Base-by-base conservation (phyloP, 1,140 invertebrate species). In the Pseudomyrmex pallidus region DNA sequence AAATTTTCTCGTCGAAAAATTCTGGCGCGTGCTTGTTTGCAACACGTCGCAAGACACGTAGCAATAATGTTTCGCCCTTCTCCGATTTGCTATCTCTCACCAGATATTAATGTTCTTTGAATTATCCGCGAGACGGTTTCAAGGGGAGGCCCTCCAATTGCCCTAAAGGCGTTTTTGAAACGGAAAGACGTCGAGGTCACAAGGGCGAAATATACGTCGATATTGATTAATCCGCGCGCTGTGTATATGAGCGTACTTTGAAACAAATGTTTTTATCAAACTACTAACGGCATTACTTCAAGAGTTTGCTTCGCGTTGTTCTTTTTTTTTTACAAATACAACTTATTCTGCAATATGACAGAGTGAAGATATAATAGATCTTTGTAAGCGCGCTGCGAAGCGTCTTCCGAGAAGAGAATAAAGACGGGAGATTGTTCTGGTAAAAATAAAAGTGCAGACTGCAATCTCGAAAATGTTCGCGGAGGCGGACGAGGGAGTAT, bases 401-500 rank as follows among this genome's bases (percentile, higher is more conserved):
- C 22, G 12, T n/a, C 8, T 67, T 25, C 48, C 20, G 13, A 4
- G 9, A 64, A 20, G 13, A 35, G n/a, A 48, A 35, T 2, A 1
- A 64, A 35, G 22, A 17, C 8, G 66, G 54, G 20, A 56, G 63
- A 77, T 2, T 54, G 35, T 17, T 22, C 20, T 4, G 57, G 15
- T 9, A 48, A 56, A 68, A 78, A 78, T 67, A 68, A 68, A 46
- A 67, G 52, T 9, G 44, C 46, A 68, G 50, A 17, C 63, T 67
- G 44, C 25, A 68, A 59, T 68, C 52, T 70, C 20, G 76, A 57
- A 78, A 57, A 70, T 78, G 17, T 78, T 48, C 2, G 10, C 44
- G 56, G 2, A 7, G 56, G 20, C n/a, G 63, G 20, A 25, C 48
- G 46, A n/a, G n/a, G 17, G 59, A n/a, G 13, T 57, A 76, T n/a